Evolutionary conservation across 2,797 vertebrate genomes (phyloP), one percentile per base, ranked within the genome.

Genomic region (Smutsia gigantea): DNA sequence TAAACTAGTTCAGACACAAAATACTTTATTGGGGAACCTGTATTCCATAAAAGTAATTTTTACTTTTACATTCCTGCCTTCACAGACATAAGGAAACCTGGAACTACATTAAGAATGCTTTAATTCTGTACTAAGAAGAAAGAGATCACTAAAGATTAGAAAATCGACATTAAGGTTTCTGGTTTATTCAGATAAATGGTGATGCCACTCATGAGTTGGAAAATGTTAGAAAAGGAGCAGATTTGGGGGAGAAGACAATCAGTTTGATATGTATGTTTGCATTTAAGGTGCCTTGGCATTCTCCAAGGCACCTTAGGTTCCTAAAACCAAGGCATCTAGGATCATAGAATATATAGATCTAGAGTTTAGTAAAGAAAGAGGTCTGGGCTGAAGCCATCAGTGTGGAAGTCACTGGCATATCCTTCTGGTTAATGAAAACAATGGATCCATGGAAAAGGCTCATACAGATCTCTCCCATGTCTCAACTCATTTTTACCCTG

Each of bases 51-150:
- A 96, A 53, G 81, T 23, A 74, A 93, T 74, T 29, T 79, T 92
- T 95, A 82, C 61, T 92, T 93, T 81, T 94, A 29, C 66, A 89
- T 84, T 71, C 10, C 17, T 85, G 21, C 90, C 8, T 87, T 90
- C 9, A 86, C 21, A 61, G 21, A 78, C 3, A 7, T 61, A 94
- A 81, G 42, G 37, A 78, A 72, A 87, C 49, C 34, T 37, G 71
- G 37, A 5, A 69, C 59, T 79, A 79, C 59, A 83, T 89, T 91
- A 68, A 84, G 72, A 57, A 51, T 83, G 68, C 29, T 95, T 74
- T 79, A 74, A 85, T 1, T 31, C 12, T 89, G 4, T 88, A 66
- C 53, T 63, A 61, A 81, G 21, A 55, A 75, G 53, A 90, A 82
- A 68, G 12, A 84, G 77, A 25, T 53, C 51, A 86, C 0, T 83